Conservation (phyloP, 2,888 invertebrate species). For the Trypoxylon attenuatum region DNA sequence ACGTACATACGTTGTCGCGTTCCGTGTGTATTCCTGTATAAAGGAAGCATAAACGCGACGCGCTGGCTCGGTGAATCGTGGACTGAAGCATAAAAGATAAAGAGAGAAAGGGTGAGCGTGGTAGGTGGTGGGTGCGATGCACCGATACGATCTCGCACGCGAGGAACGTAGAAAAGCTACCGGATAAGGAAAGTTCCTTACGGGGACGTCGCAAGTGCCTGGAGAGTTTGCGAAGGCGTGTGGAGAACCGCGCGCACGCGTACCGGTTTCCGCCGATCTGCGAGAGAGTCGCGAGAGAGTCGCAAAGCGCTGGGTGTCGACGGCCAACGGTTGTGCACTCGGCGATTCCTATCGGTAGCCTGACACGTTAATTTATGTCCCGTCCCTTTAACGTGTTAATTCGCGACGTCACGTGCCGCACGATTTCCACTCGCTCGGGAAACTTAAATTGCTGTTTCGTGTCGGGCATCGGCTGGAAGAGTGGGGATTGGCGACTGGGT, state of each 20-base stretch:
- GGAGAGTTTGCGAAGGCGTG: background rate
- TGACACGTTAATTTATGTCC: conserved; percentile 56
- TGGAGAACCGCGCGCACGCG: background rate
- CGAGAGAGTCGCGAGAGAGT: no score
- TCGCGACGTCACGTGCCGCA: conserved; percentile 63
- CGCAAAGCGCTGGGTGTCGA: no score
- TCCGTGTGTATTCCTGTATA: no score
- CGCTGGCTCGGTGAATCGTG: background rate
- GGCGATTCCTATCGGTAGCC: conserved; percentile 38
- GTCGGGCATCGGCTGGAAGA: conserved; percentile 32
- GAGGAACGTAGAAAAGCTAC: conserved; percentile 12
- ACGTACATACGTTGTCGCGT: no score
- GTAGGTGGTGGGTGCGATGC: conserved; percentile 21
- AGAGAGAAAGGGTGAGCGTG: conserved; percentile 20
- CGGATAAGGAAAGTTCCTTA: conserved; percentile 36
- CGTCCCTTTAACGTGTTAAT: conserved; percentile 64
- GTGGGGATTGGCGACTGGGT: background rate
- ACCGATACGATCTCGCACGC: conserved; percentile 31
- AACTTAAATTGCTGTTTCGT: conserved; percentile 69
- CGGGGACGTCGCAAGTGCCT: conserved; percentile 15
- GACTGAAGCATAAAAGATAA: conserved; percentile 5
- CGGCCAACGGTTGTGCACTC: no score
- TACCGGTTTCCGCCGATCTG: background rate
- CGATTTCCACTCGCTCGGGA: conserved; percentile 55
- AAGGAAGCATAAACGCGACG: background rate